Base-by-base conservation (phyloP, 2,888 invertebrate species). In the Plagodis pulveraria region DNA sequence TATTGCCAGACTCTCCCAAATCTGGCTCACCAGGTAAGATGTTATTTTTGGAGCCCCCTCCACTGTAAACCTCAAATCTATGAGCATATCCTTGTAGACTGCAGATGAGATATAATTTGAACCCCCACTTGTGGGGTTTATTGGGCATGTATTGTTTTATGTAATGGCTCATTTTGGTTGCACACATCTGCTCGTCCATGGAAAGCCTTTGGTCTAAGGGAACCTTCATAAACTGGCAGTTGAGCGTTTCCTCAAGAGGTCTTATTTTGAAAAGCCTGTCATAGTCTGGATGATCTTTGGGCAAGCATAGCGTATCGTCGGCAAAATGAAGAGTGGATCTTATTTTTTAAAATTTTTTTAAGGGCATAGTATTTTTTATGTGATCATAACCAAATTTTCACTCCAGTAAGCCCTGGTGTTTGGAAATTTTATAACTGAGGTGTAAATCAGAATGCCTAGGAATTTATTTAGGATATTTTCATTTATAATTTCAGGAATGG, bases 41-140 rank as follows among this genome's bases (percentile, higher is more conserved):
- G 53, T 62, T 57, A 62, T 63, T 70, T 69, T 74, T 66, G 56
- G 56, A 63, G 68, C 72, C 72, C 33, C 67, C 65, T 66, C 76
- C 74, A 66, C 50, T 50, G 51, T 73, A 72, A 63, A 75, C 56
- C 64, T 76, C 71, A 64, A 74, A 72, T 63, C 58, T 72, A 58
- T 71, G 69, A 49, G 67, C 67, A 61, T 66, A 72, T 12, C 69
- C 70, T 48, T 60, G 45, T 53, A 67, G 47, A 61, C 66, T 69
- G 59, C 74, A 72, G 47, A 74, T 64, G 54, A 75, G 64, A 67
- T 66, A 74, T 55, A 74, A 55, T 67, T 76, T 76, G 67, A 72
- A 76, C 50, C 76, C 74, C 74, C 74, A 76, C 53, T 74, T 75
- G 64, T 76, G 73, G 58, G 74, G 74, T 65, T 76, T 79, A 49